A percentile compares a stretch with the other conserved stretches of the same genome.
These are phyloP conservation scores for Hoplostethus atlanticus DNA, from an alignment of 2,797 vertebrate genomes.

Conservation along the genomic window DNA sequence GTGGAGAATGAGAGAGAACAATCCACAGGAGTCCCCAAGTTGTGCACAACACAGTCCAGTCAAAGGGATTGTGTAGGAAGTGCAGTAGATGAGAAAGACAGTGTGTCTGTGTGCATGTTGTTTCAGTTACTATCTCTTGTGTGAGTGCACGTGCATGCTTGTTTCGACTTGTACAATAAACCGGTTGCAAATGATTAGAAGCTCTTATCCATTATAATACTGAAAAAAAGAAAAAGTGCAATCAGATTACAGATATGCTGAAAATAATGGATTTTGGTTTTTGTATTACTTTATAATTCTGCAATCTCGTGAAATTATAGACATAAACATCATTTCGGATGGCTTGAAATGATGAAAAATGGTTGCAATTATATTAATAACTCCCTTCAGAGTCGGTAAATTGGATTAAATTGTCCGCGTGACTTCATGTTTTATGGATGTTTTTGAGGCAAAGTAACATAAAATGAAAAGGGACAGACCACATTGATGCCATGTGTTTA, in stretches of 20 bases:
- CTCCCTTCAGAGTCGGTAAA: slow-evolving; percentile 7
- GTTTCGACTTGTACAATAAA: background rate
- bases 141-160: background rate
- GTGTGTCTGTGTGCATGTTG: background rate
- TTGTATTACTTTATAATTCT: background rate
- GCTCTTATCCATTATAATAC: no score
- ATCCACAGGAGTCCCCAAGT: slow-evolving; percentile 2
- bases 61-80: background rate
- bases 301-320: background rate
- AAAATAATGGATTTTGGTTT: no score
- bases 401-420: background rate
- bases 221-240: no score
- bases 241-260: background rate
- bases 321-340: background rate
- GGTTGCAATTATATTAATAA: background rate
- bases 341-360: background rate
- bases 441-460: slow-evolving; percentile 1
- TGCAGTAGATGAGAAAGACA: background rate
- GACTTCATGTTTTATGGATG: slow-evolving; percentile 1
- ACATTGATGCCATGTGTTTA: slow-evolving; percentile 37
- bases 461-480: slow-evolving; percentile 7
- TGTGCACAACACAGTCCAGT: background rate
- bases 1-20: background rate
- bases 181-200: no score
- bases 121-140: background rate